Evolutionary conservation across 1,140 invertebrate species (phyloP).

Genomic region (Xylocopa sonorina): DNA sequence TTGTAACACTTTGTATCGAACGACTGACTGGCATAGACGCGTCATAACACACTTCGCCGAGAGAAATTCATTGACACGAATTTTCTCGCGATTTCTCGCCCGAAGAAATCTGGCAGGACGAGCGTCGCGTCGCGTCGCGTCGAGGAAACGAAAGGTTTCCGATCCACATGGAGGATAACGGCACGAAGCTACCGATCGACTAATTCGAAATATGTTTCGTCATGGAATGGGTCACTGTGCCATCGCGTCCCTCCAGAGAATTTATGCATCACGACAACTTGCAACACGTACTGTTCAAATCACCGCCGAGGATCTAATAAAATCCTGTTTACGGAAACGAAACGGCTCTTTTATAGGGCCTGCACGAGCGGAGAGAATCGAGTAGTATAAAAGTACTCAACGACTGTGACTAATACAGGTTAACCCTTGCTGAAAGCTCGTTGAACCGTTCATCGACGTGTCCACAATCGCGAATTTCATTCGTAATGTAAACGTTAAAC

Average conservation of each 20-base stretch:
- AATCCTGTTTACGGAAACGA: neutral
- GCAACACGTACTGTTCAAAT: conserved; percentile 45
- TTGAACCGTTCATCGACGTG: too few relatives aligned
- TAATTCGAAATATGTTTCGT: conserved; percentile 58
- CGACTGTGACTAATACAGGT: neutral
- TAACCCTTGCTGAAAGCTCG: neutral
- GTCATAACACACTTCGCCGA: neutral
- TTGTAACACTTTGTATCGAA: neutral
- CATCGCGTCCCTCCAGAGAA: conserved; percentile 29
- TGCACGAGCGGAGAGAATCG: neutral
- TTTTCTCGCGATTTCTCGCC: conserved; percentile 11
- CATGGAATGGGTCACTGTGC: conserved; percentile 55
- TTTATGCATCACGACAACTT: conserved; percentile 65
- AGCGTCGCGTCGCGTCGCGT: neutral
- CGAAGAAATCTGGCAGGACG: conserved; percentile 14
- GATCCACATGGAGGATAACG: conserved; percentile 9
- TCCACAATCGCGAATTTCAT: accelerated
- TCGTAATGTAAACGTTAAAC: too few relatives aligned
- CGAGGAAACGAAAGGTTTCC: conserved; percentile 49
- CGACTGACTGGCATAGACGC: neutral
- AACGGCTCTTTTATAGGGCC: neutral
- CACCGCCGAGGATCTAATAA: neutral
- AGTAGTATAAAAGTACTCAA: neutral
- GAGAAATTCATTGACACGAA: neutral
- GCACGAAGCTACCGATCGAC: conserved; percentile 37